phyloP scores from a whole-genome alignment of 2,888 invertebrate genomes.

The Odontocerum albicorne region DNA sequence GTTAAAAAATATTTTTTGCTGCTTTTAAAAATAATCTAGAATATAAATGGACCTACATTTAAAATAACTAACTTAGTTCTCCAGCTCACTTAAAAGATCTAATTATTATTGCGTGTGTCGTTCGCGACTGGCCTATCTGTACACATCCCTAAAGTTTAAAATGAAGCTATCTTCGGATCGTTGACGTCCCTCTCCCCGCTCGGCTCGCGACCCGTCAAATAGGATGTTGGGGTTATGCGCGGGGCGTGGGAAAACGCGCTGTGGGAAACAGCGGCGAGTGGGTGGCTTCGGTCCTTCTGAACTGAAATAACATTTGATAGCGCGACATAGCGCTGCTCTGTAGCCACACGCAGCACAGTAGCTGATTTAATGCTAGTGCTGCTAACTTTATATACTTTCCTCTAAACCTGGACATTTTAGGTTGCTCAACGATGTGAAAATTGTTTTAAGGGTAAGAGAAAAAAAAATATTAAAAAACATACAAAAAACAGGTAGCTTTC shows the following conservation, averaged over 20 bases:
- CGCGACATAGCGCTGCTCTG: conserved; percentile 43
- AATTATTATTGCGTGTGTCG: too few species aligned
- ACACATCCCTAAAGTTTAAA: neutral
- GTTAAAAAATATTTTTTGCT: too few species aligned
- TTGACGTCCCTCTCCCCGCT: conserved; percentile 10
- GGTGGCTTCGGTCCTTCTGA: conserved; percentile 67
- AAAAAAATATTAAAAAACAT: too few species aligned
- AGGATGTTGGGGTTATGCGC: conserved; percentile 76
- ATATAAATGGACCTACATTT: too few species aligned
- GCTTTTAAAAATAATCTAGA: too few species aligned
- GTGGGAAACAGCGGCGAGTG: conserved; percentile 84
- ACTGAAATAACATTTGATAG: conserved; percentile 55
- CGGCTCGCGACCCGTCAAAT: conserved; percentile 43
- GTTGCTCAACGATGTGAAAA: too few species aligned
- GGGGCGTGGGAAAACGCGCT: conserved; percentile 81
- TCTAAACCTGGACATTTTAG: too few species aligned
- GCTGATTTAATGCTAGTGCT: neutral
- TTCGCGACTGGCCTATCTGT: conserved; percentile 1
- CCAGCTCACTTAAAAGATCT: too few species aligned
- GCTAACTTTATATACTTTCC: neutral
- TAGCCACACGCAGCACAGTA: conserved; percentile 3
- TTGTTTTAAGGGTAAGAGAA: too few species aligned
- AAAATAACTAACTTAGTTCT: too few species aligned
- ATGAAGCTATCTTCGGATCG: neutral
- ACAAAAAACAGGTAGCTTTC: too few species aligned